phyloP scores from a whole-genome alignment of 2,113 vertebrate genomes.

The Sakesphorus luctuosus region DNA sequence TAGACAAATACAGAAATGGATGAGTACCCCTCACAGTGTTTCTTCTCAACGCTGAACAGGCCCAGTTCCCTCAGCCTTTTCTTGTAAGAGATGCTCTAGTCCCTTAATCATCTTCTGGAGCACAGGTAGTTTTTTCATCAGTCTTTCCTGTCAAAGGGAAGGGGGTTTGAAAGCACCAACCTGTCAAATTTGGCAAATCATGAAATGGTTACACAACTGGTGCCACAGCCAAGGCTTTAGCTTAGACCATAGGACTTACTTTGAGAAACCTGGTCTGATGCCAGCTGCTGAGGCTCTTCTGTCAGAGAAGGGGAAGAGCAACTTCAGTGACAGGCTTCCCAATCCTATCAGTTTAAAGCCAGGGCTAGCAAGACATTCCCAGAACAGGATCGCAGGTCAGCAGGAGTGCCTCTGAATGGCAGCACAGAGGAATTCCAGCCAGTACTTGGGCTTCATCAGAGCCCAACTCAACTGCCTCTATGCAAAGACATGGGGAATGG shows the following conservation, averaged over 20 bases:
- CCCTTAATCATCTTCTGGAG: background rate
- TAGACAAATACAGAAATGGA: background rate
- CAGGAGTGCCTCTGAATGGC: background rate
- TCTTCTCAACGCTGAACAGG: background rate
- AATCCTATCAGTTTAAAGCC: background rate
- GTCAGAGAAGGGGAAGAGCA: background rate
- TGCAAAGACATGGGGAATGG: background rate
- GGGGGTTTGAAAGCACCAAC: background rate
- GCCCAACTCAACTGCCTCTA: background rate
- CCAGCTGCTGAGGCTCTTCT: background rate
- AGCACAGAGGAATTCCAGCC: background rate
- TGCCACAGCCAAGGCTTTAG: background rate
- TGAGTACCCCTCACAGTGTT: background rate
- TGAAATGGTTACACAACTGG: background rate
- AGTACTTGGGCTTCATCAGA: background rate
- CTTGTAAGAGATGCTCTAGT: background rate
- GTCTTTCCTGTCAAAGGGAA: background rate
- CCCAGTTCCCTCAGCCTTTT: background rate
- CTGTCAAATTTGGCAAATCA: background rate
- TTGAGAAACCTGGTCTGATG: background rate
- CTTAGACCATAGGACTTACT: background rate
- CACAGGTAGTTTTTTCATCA: background rate
- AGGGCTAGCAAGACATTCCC: background rate
- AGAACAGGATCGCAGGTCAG: background rate
- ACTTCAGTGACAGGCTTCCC: background rate